These are phyloP conservation scores for Bruchidius siliquastri DNA, from an alignment of 2,888 invertebrate species.

Conservation along the genomic window DNA sequence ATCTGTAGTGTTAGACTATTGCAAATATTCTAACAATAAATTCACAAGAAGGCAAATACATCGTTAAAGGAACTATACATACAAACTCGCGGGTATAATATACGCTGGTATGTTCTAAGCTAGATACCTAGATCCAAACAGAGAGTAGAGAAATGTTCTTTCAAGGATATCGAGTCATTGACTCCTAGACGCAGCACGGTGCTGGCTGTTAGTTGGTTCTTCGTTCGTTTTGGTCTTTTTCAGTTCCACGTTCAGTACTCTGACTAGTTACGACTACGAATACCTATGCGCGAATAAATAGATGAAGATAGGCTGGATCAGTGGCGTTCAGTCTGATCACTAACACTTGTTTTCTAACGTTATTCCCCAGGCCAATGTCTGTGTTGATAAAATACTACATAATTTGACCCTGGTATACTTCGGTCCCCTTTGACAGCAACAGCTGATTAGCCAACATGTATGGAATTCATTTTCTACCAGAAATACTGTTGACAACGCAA, in stretches of 20 bases:
- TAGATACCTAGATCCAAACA: neutral
- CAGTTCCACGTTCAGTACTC: neutral
- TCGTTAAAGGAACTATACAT: too few species aligned
- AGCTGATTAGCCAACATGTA: too few species aligned
- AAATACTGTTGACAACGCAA: too few species aligned
- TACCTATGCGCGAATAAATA: neutral
- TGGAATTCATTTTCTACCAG: too few species aligned
- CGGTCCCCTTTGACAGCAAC: too few species aligned
- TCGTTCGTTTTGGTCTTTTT: neutral
- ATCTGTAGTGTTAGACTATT: too few species aligned
- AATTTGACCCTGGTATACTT: too few species aligned
- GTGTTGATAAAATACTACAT: too few species aligned
- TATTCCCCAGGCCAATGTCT: too few species aligned
- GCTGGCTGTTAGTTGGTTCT: neutral
- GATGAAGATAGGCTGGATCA: neutral
- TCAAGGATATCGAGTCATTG: slow-evolving; percentile 32
- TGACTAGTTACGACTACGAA: neutral
- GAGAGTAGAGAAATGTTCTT: slow-evolving; percentile 20
- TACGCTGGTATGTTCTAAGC: neutral
- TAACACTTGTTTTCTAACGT: too few species aligned
- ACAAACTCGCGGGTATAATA: neutral
- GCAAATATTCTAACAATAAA: too few species aligned
- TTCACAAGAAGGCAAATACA: too few species aligned
- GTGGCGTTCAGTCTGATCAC: neutral
- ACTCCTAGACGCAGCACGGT: slow-evolving; percentile 20